Evolutionary conservation across 2,113 vertebrate genomes (phyloP).

Genomic region (Microtus oregoni): DNA sequence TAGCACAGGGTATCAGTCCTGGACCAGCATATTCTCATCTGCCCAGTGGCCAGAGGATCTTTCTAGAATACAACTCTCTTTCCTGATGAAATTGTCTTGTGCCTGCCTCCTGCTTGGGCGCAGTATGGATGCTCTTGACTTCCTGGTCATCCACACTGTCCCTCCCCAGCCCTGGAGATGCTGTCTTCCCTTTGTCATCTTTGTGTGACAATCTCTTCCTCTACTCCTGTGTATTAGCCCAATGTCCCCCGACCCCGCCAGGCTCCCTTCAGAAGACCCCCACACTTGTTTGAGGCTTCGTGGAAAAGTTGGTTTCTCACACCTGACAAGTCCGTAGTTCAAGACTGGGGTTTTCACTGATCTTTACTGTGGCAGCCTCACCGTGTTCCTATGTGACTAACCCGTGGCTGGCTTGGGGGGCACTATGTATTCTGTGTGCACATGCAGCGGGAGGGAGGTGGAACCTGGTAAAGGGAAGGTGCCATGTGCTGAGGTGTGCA

Average conservation of each 20-base stretch:
- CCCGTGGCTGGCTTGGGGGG: background rate
- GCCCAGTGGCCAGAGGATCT: background rate
- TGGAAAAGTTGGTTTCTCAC: background rate
- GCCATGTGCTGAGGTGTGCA: background rate
- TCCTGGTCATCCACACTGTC: background rate
- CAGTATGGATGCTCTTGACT: background rate
- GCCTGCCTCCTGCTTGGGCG: background rate
- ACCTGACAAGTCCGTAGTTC: background rate
- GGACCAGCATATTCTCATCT: background rate
- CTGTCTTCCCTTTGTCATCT: background rate
- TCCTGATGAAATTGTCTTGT: background rate
- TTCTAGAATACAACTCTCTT: background rate
- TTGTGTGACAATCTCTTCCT: background rate
- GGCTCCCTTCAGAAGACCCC: background rate
- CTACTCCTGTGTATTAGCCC: background rate
- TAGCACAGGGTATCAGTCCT: background rate
- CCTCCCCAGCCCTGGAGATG: background rate
- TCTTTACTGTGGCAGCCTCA: background rate
- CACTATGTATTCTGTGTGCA: background rate
- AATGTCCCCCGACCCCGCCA: background rate
- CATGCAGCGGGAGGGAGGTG: background rate
- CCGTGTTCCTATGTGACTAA: background rate
- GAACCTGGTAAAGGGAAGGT: too few species aligned
- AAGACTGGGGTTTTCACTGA: background rate
- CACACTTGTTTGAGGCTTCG: too few species aligned